Evolutionary conservation across 64 coral and sea anemone species (phyloP), one percentile per base, ranked within the genome.

Genomic region (Acropora yongei): DNA sequence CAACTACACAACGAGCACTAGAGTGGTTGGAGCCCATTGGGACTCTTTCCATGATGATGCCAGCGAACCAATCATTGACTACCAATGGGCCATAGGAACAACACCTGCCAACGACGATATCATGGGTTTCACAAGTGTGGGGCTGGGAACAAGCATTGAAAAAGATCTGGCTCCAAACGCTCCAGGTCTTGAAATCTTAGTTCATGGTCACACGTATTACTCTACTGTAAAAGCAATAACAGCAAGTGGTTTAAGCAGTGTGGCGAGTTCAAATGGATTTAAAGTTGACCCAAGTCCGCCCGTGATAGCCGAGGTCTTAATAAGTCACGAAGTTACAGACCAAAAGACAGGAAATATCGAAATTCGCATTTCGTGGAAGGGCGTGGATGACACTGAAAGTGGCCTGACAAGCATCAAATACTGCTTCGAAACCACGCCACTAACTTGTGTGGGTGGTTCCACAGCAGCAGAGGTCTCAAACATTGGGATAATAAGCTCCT

Each of bases 11-110:
- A 90, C 95, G 8, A 93, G 89, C 57, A 79, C 87, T 44, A 93
- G 88, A 63, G 78, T 86, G 46, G 82, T 96, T 20, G 74, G 91
- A 77, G 91, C 88, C 6, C 90, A 96, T 60, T 96, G 95, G 95
- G 95, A 93, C 85, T 41, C 74, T 69, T 90, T 94, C 76, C 65
- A 1, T 11, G 80, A 74, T 16, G 77, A 95, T 65, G 6, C 7
- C 2, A 43, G 63, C 0, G 93, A 95, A 30, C 84, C 94, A 48
- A 85, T 95, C 8, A 72, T 79, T 17, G 79, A 92, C 8, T 95
- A 95, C 85, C 84, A 45, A 43, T 95, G 89, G 89, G 89, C 84
- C 6, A 71, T 95, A 76, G 94, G 94, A 46, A 95, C 84, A 20
- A 44, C 47, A 14, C 13, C 50, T 84, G 85, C 78, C 16, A 68